Evolutionary conservation across 2,113 vertebrate genomes (phyloP).

Genomic region (Cephalopholis sonnerati): DNA sequence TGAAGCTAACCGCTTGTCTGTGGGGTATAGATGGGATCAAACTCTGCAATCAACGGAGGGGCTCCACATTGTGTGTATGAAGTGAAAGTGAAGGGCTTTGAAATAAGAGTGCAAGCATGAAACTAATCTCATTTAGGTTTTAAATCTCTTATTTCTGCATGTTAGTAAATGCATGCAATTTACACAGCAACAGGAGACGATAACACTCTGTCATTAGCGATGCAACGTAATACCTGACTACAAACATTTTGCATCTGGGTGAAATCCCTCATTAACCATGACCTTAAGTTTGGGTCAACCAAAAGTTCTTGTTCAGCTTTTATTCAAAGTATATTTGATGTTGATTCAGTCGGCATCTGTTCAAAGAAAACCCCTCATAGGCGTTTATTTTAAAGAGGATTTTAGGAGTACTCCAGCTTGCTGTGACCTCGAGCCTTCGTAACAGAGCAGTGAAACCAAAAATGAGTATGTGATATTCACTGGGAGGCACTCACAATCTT

Average conservation of each 20-base stretch:
- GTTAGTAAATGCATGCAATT: constrained; percentile 34
- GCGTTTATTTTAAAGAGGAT: background rate
- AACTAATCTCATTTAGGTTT: constrained; percentile 36
- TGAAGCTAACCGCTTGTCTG: constrained; percentile 75
- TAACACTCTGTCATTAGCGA: constrained; percentile 26
- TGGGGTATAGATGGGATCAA: constrained; percentile 62
- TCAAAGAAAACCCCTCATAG: background rate
- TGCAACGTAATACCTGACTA: background rate
- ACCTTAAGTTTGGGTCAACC: constrained; percentile 35
- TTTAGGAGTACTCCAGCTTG: background rate
- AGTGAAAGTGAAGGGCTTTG: constrained; percentile 53
- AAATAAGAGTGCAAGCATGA: constrained; percentile 40
- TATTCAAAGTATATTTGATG: background rate
- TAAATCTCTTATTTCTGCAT: constrained; percentile 40
- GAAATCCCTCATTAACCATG: constrained; percentile 14
- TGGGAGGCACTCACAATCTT: background rate
- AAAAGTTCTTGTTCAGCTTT: background rate
- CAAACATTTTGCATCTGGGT: constrained; percentile 19
- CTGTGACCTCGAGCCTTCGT: background rate
- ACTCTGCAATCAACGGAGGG: constrained; percentile 53
- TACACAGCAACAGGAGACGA: background rate
- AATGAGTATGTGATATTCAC: background rate
- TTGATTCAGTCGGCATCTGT: background rate
- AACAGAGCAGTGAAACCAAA: background rate
- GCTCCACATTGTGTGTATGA: constrained; percentile 40